Evolutionary conservation across 2,888 invertebrate genomes (phyloP), one percentile per base, ranked within the genome.

Genomic region (Amphipyra tragopoginis): DNA sequence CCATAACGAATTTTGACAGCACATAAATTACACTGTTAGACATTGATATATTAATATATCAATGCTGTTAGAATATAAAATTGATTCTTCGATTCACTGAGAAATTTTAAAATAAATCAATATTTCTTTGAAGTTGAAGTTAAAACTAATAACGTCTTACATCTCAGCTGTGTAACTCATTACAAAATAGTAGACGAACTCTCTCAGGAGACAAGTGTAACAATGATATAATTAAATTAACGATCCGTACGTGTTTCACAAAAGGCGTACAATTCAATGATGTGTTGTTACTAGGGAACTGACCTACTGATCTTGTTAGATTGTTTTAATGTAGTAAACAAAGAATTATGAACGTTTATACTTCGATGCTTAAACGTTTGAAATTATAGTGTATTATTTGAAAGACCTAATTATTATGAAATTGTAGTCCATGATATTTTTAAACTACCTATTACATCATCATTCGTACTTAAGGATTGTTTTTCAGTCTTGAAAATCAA

Each of bases 161-260:
- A 14, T 57, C 33, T 43, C 29, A 26, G 10, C 10, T 10, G 11
- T 33, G 26, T 47, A 43, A 40, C 21, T 62, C 26, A 58, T 79
- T 72, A 59, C 63, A 58, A 67, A 69, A 77, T 55, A 48, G 6
- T 48, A 66, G 44, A 43, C 10, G 9, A 55, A 53, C 13, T 74
- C 58, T 65, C 75, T 66, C 65, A 67, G 43, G 45, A 59, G 57
- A 69, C 64, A 66, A 29, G 43, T 60, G 61, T 63, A 79, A 79
- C 77, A 73, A 79, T 74, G 68, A 78, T 68, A 71, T 76, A 68
- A 77, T 77, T 72, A 79, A 73, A 49, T 70, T 64, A 75, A 71
- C 66, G 64, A 71, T 52, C 62, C 59, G 53, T 68, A 60, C 42
- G 45, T 64, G 56, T 77, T 75, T 58, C 69, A 56, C 60, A 77